phyloP scores from a whole-genome alignment of 1,140 invertebrate species.

The Diorhabda elongata region DNA sequence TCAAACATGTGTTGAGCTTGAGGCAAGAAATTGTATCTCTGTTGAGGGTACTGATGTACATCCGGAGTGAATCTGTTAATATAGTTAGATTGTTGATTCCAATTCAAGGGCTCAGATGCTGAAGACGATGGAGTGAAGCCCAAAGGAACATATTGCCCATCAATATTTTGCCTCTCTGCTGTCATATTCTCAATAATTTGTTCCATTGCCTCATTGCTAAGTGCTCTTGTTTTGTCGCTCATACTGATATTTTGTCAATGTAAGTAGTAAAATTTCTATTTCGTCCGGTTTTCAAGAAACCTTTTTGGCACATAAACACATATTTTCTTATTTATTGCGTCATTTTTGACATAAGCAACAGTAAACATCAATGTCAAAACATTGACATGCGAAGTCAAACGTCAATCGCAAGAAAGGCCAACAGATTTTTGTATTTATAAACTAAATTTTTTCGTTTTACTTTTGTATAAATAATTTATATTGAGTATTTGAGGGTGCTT shows the following conservation, averaged over 20 bases:
- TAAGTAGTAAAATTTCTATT: constrained; percentile 13
- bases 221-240: constrained; percentile 39
- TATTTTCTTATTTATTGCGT: constrained; percentile 4
- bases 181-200: constrained; percentile 62
- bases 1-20: constrained; percentile 31
- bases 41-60: constrained; percentile 31
- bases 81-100: constrained; percentile 40
- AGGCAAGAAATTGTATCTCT: constrained; percentile 32
- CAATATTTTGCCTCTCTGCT: constrained; percentile 54
- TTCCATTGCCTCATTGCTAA: constrained; percentile 51
- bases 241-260: constrained; percentile 28
- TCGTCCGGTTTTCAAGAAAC: constrained; percentile 20
- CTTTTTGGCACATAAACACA: constrained; percentile 37
- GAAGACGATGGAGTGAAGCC: constrained; percentile 50
- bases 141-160: constrained; percentile 57
- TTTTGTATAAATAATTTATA: not conserved
- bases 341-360: not conserved
- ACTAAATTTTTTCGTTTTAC: not conserved
- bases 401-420: no score
- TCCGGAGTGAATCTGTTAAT: constrained; percentile 37
- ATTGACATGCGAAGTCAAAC: no score
- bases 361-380: not conserved
- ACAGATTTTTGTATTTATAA: no score
- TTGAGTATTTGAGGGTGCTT: no score
- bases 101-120: constrained; percentile 32